These are phyloP conservation scores for Troides aeacus DNA, from an alignment of 2,888 invertebrate genomes.

Conservation along the genomic window DNA sequence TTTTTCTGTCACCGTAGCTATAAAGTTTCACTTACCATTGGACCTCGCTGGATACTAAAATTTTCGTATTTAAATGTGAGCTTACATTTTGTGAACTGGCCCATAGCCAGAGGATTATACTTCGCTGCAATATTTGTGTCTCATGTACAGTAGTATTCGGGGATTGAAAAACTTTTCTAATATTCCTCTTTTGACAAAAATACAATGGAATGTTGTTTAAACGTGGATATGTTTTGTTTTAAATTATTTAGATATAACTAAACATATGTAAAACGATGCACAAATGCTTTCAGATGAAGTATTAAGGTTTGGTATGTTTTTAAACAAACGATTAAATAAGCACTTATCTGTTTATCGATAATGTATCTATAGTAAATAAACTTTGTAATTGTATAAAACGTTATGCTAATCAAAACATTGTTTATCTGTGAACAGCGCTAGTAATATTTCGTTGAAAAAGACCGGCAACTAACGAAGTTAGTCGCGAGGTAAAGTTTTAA, in stretches of 20 bases:
- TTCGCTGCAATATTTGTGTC: slow-evolving; percentile 70
- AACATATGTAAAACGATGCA: not conserved
- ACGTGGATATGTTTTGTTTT: slow-evolving; percentile 27
- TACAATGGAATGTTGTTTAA: slow-evolving; percentile 54
- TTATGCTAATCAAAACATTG: slow-evolving; percentile 7
- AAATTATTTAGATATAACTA: slow-evolving; percentile 6
- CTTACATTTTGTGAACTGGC: slow-evolving; percentile 72
- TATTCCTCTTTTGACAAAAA: slow-evolving; percentile 65
- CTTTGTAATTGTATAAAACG: too few species aligned
- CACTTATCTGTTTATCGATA: not conserved
- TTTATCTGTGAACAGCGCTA: slow-evolving; percentile 13
- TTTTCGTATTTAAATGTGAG: slow-evolving; percentile 66
- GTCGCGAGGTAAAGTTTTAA: slow-evolving; percentile 78
- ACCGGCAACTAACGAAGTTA: slow-evolving; percentile 63
- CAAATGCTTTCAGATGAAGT: not conserved
- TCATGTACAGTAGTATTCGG: slow-evolving; percentile 66
- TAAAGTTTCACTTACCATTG: slow-evolving; percentile 29
- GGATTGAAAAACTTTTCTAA: slow-evolving; percentile 79
- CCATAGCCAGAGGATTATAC: slow-evolving; percentile 70
- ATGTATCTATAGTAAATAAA: too few species aligned
- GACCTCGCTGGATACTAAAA: slow-evolving; percentile 41
- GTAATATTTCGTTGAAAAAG: slow-evolving; percentile 28
- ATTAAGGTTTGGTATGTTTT: not conserved
- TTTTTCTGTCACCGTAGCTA: slow-evolving; percentile 20
- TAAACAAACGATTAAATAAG: too few species aligned